Conservation (phyloP, 2,797 vertebrate species). For the Octomys mimax region DNA sequence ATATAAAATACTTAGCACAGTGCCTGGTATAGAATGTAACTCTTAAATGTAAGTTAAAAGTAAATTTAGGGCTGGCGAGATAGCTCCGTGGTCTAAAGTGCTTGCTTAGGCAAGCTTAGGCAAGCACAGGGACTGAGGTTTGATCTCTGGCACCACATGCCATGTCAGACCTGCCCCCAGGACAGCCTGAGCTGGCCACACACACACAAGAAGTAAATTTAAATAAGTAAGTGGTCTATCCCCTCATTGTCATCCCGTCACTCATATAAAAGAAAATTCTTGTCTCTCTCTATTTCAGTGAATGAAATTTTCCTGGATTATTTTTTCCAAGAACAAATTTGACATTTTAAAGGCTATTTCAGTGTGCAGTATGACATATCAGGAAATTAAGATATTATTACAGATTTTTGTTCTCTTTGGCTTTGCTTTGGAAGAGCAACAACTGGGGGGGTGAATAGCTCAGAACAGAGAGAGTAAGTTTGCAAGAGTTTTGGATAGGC, state of each 20-base stretch:
- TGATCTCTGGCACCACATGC: too few species aligned
- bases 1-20: neutral
- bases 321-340: neutral
- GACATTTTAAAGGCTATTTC: slow-evolving; percentile 8
- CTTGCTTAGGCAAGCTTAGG: too few species aligned
- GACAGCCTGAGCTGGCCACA: too few species aligned
- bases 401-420: slow-evolving; percentile 23
- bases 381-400: slow-evolving; percentile 30
- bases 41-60: neutral
- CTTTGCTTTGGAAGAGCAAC: slow-evolving; percentile 26
- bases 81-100: too few species aligned
- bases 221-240: neutral
- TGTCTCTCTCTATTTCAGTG: neutral
- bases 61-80: neutral
- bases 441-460: neutral
- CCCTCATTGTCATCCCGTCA: neutral
- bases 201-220: neutral
- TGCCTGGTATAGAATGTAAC: neutral
- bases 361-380: neutral
- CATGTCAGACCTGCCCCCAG: too few species aligned
- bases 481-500: neutral
- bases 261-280: neutral
- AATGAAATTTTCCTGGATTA: slow-evolving; percentile 9
- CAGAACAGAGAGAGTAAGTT: neutral
- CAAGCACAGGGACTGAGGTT: too few species aligned